phyloP scores from a whole-genome alignment of 1,140 invertebrate species.

The Triops longicaudatus region DNA sequence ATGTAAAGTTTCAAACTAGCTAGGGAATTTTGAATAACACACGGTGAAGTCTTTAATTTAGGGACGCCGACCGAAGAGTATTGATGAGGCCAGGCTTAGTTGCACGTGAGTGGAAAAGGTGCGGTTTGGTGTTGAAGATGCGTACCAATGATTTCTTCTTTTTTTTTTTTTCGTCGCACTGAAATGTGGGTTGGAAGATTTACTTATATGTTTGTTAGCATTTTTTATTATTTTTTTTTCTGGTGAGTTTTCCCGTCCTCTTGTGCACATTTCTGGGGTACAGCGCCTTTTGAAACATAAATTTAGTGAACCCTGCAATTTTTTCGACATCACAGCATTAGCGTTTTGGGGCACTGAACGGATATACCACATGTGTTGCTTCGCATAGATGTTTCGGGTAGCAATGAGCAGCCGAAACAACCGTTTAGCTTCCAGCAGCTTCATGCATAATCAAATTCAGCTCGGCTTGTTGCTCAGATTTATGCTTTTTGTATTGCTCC shows the following conservation, averaged over 20 bases:
- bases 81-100: neutral
- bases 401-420: neutral
- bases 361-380: neutral
- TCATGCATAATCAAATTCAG: neutral
- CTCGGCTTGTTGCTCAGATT: conserved; percentile 4
- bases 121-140: neutral
- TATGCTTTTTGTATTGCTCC: neutral
- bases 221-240: neutral
- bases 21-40: no score
- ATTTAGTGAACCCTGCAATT: neutral
- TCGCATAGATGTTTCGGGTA: no score
- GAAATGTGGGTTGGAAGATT: neutral
- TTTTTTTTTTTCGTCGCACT: neutral
- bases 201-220: neutral
- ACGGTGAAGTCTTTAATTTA: neutral
- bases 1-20: no score
- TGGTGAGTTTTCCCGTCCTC: neutral
- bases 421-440: conserved; percentile 8
- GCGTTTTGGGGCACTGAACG: neutral
- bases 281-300: neutral
- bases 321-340: neutral
- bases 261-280: neutral
- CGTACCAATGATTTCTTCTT: neutral
- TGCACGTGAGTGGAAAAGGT: conserved; percentile 3
- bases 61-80: neutral